phyloP scores from a whole-genome alignment of 2,888 invertebrate genomes.

The Junonia oenone region DNA sequence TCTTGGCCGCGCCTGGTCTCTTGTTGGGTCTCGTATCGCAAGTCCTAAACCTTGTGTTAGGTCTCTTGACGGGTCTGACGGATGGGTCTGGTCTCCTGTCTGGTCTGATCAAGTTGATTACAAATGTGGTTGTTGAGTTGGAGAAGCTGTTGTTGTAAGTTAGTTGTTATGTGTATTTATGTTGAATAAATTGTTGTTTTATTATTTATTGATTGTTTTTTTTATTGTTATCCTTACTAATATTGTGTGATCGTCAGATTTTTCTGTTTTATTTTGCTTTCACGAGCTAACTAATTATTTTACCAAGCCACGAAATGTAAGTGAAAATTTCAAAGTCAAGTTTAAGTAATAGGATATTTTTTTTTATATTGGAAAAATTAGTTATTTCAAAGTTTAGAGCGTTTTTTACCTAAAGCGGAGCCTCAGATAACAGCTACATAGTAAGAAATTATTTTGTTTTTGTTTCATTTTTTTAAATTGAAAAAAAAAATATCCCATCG shows the following conservation, averaged over 20 bases:
- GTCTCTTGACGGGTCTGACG: constrained; percentile 54
- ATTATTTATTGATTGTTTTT: constrained; percentile 12
- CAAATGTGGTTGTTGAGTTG: constrained; percentile 56
- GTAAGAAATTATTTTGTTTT: too few relatives aligned
- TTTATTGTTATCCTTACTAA: neutral
- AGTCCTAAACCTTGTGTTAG: constrained; percentile 56
- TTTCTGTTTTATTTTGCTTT: too few relatives aligned
- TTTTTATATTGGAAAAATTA: too few relatives aligned
- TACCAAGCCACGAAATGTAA: too few relatives aligned
- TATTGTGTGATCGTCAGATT: neutral
- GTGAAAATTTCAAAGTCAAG: too few relatives aligned
- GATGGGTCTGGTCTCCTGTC: constrained; percentile 58
- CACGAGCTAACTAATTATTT: too few relatives aligned
- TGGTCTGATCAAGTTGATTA: constrained; percentile 59
- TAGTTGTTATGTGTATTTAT: constrained; percentile 23
- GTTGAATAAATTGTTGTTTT: constrained; percentile 20
- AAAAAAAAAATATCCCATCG: too few relatives aligned
- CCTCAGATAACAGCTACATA: too few relatives aligned
- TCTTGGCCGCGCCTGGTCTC: constrained; percentile 59
- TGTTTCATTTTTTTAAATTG: too few relatives aligned
- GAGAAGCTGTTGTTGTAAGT: constrained; percentile 52
- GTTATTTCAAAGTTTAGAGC: too few relatives aligned
- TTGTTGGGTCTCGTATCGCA: constrained; percentile 52
- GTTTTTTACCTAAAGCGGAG: too few relatives aligned
- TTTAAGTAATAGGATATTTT: too few relatives aligned